phyloP scores from a whole-genome alignment of 1,140 invertebrate genomes.

The Battus philenor region DNA sequence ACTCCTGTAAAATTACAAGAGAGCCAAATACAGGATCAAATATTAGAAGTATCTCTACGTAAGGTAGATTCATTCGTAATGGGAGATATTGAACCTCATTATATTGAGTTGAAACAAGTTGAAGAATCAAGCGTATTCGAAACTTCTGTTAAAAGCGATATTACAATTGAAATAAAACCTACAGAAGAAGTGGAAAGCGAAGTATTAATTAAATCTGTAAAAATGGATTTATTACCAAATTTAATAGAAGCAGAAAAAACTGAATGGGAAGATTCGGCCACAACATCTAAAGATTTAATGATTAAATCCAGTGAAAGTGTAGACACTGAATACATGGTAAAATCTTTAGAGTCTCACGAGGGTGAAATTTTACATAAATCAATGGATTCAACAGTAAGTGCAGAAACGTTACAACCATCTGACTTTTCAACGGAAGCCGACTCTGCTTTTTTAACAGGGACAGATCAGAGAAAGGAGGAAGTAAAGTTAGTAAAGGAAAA shows the following conservation, averaged over 20 bases:
- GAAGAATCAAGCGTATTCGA: constrained; percentile 39
- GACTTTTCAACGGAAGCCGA: constrained; percentile 73
- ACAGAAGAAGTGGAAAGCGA: constrained; percentile 71
- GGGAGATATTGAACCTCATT: constrained; percentile 39
- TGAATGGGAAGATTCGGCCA: constrained; percentile 55
- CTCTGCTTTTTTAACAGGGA: constrained; percentile 68
- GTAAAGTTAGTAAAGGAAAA: constrained; percentile 71
- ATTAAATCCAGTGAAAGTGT: constrained; percentile 76
- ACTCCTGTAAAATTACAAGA: constrained; percentile 76
- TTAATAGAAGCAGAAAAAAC: constrained; percentile 40
- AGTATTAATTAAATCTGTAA: constrained; percentile 28
- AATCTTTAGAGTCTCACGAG: constrained; percentile 73
- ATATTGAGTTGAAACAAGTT: constrained; percentile 27
- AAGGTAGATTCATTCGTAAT: constrained; percentile 66
- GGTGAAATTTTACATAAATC: constrained; percentile 72
- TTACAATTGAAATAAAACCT: constrained; percentile 47
- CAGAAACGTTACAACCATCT: constrained; percentile 72
- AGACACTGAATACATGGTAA: constrained; percentile 73
- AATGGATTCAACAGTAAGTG: constrained; percentile 71
- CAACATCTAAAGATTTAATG: constrained; percentile 75
- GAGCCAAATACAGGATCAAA: constrained; percentile 77
- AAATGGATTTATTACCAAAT: constrained; percentile 53
- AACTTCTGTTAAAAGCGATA: constrained; percentile 35
- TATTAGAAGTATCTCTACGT: constrained; percentile 81
- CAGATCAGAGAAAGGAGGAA: constrained; percentile 66